Percentiles rank a stretch among this genome's conserved stretches.
These are phyloP conservation scores for Hyposoter didymator DNA, from an alignment of 2,888 invertebrate species.

Conservation along the genomic window DNA sequence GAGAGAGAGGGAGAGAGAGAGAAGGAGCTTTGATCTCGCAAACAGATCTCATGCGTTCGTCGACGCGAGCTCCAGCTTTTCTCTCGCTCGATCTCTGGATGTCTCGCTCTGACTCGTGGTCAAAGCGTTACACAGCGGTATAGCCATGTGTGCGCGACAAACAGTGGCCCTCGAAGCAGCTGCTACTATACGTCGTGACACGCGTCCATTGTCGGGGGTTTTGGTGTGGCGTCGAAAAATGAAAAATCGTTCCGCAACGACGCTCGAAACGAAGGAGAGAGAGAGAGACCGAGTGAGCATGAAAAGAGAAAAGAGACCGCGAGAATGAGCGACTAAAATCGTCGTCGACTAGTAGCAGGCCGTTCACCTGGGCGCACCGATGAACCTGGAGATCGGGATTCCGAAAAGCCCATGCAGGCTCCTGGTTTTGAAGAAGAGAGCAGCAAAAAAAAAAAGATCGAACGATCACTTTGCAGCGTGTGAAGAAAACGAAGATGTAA, in stretches of 20 bases:
- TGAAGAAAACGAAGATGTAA: conserved; percentile 51
- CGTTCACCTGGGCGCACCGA: conserved; percentile 79
- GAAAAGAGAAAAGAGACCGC: not conserved
- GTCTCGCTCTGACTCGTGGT: conserved; percentile 34
- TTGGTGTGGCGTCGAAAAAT: conserved; percentile 82
- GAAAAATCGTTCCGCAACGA: conserved; percentile 80
- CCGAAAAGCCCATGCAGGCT: conserved; percentile 70
- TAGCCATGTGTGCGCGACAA: conserved; percentile 82
- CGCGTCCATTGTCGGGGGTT: conserved; percentile 83
- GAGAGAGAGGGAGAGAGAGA: conserved; percentile 39
- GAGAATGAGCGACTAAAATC: conserved; percentile 33
- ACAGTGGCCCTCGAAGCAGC: conserved; percentile 81
- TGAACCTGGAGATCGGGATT: conserved; percentile 50
- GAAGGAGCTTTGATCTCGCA: conserved; percentile 73
- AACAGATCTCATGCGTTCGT: conserved; percentile 70
- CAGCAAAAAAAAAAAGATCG: conserved; percentile 42
- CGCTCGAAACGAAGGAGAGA: conserved; percentile 33
- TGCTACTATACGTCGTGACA: conserved; percentile 81
- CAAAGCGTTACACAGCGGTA: conserved; percentile 58
- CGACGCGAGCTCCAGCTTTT: conserved; percentile 67
- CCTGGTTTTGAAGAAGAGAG: conserved; percentile 47
- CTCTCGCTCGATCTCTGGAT: conserved; percentile 48
- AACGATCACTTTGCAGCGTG: conserved; percentile 42
- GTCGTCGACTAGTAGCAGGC: conserved; percentile 64
- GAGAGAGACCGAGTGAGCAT: conserved; percentile 9